Conservation (phyloP, 35 echinoderm and acorn worm genomes). For the Heliocidaris erythrogramma region DNA sequence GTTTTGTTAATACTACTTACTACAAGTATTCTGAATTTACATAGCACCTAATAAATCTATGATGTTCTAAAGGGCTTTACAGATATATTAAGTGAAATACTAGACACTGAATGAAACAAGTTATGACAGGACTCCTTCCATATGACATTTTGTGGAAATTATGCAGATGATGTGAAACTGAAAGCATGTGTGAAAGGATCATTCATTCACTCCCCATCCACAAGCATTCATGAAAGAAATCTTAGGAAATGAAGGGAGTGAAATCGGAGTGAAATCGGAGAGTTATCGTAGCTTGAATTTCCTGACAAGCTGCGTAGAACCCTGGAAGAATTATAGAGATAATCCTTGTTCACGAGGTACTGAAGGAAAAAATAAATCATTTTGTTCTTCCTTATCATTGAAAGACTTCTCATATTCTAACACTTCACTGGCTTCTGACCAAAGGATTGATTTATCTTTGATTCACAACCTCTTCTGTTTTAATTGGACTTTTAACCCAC, state of each 20-base stretch:
- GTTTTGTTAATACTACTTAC: background rate
- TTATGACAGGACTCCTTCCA: background rate
- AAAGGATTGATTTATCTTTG: background rate
- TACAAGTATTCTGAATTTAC: too few relatives aligned
- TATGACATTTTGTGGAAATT: too few relatives aligned
- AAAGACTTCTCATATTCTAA: background rate
- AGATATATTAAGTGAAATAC: background rate
- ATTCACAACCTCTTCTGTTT: too few relatives aligned
- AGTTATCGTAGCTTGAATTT: background rate
- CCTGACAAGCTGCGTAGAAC: background rate
- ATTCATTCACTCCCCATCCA: background rate
- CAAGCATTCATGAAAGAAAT: background rate
- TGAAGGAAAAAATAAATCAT: background rate
- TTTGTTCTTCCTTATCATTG: background rate
- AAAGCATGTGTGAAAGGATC: background rate
- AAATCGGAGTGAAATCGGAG: too few relatives aligned
- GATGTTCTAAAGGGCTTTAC: too few relatives aligned
- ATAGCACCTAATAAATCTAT: too few relatives aligned
- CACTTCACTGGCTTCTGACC: background rate
- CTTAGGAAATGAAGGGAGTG: background rate
- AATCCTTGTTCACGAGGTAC: background rate
- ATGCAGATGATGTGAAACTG: too few relatives aligned
- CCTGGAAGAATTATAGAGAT: background rate
- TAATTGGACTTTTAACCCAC: too few relatives aligned
- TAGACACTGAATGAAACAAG: background rate